Conservation (phyloP, 2,888 invertebrate genomes). For the Iphiclides podalirius region DNA sequence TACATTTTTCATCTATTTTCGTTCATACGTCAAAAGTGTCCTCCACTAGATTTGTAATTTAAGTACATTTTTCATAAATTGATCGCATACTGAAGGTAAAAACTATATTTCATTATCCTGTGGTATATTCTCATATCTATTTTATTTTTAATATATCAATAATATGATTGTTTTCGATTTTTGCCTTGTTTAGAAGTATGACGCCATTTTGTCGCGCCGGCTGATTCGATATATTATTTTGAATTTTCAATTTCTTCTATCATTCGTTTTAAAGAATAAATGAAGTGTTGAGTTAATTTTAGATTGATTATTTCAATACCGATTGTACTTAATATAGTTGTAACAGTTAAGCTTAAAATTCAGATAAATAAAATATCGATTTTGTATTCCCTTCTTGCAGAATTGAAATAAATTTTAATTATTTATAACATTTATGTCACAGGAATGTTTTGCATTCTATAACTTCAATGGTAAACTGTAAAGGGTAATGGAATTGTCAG, state of each 20-base stretch:
- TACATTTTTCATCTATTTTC: slow-evolving; percentile 40
- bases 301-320: background rate
- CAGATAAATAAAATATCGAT: slow-evolving; percentile 19
- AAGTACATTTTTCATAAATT: slow-evolving; percentile 52
- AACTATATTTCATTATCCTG: slow-evolving; percentile 31
- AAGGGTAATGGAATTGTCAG: background rate
- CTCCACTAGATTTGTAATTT: slow-evolving; percentile 61
- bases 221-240: slow-evolving; percentile 73
- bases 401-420: slow-evolving; percentile 1
- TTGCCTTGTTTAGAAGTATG: slow-evolving; percentile 69
- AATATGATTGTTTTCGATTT: slow-evolving; percentile 28
- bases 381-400: slow-evolving; percentile 18
- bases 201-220: slow-evolving; percentile 81
- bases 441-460: background rate
- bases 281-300: slow-evolving; percentile 36
- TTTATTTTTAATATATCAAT: slow-evolving; percentile 23
- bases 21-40: slow-evolving; percentile 69
- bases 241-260: slow-evolving; percentile 39
- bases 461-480: background rate
- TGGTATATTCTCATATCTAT: slow-evolving; percentile 14
- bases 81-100: slow-evolving; percentile 50
- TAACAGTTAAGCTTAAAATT: background rate
- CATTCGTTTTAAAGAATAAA: slow-evolving; percentile 23
- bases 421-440: background rate
- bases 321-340: background rate